Evolutionary conservation across 2,888 invertebrate species (phyloP).

Genomic region (Lamproptera curius): DNA sequence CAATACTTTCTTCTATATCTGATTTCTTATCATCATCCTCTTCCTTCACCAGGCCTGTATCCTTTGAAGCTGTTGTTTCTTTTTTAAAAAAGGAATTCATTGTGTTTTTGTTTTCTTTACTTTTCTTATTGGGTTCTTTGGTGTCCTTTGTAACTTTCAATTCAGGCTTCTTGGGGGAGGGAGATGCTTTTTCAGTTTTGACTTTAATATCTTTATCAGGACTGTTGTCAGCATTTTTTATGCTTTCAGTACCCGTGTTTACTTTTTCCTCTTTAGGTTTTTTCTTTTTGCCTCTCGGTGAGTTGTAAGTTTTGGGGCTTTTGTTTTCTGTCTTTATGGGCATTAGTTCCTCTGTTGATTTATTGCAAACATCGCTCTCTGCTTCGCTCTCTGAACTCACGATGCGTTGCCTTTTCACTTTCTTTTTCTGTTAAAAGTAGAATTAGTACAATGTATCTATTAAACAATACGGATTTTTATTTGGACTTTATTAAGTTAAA

Average conservation of each 20-base stretch:
- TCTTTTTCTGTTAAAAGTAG: conserved; percentile 49
- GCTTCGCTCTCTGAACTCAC: conserved; percentile 53
- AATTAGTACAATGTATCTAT: too few relatives aligned
- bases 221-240: conserved; percentile 19
- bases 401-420: conserved; percentile 56
- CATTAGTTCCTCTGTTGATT: conserved; percentile 24
- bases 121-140: conserved; percentile 24
- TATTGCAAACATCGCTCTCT: conserved; percentile 39
- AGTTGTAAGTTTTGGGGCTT: conserved; percentile 48
- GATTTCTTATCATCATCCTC: conserved; percentile 13
- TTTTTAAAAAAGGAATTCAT: conserved; percentile 19
- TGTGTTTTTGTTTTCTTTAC: conserved; percentile 20
- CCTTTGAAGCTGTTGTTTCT: conserved; percentile 10
- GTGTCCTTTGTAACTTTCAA: neutral
- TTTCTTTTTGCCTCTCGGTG: conserved; percentile 46
- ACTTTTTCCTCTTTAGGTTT: conserved; percentile 25
- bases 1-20: conserved; percentile 26
- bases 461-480: neutral
- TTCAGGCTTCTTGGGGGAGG: conserved; percentile 3
- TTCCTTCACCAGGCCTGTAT: conserved; percentile 17
- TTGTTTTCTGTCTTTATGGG: conserved; percentile 37
- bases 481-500: neutral
- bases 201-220: conserved; percentile 16
- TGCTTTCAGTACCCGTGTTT: conserved; percentile 21
- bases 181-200: conserved; percentile 18